These are phyloP conservation scores for Cheumatopsyche charites DNA, from an alignment of 1,140 invertebrate species.

Conservation along the genomic window DNA sequence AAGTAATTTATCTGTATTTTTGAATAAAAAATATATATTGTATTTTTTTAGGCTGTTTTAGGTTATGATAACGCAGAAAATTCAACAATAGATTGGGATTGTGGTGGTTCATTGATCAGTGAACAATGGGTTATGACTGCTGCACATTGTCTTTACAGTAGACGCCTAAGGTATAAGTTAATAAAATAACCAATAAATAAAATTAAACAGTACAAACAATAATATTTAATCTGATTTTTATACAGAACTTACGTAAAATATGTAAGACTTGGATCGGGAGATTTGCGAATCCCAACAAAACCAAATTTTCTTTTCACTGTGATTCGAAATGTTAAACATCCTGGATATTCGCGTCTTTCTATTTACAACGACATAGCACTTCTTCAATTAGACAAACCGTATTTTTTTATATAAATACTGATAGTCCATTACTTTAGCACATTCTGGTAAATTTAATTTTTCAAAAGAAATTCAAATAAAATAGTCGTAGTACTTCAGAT, in stretches of 20 bases:
- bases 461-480: too few relatives aligned
- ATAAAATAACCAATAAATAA: background rate
- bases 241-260: slow-evolving; percentile 33
- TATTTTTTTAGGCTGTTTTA: too few relatives aligned
- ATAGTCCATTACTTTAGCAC: too few relatives aligned
- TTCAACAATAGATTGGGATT: slow-evolving; percentile 24
- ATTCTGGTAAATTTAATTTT: too few relatives aligned
- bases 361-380: slow-evolving; percentile 49
- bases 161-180: background rate
- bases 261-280: slow-evolving; percentile 22
- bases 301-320: background rate
- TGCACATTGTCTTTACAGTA: slow-evolving; percentile 47
- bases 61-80: too few relatives aligned
- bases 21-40: too few relatives aligned
- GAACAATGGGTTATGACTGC: slow-evolving; percentile 50
- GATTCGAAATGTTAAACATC: slow-evolving; percentile 25
- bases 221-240: background rate
- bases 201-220: too few relatives aligned
- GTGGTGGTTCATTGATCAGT: slow-evolving; percentile 45
- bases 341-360: slow-evolving; percentile 19
- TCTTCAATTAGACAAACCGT: slow-evolving; percentile 39
- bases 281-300: background rate
- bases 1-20: too few relatives aligned
- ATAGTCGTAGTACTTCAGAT: too few relatives aligned
- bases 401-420: background rate